phyloP scores from a whole-genome alignment of 1,140 invertebrate genomes.

The Oncopodura yosiiana region DNA sequence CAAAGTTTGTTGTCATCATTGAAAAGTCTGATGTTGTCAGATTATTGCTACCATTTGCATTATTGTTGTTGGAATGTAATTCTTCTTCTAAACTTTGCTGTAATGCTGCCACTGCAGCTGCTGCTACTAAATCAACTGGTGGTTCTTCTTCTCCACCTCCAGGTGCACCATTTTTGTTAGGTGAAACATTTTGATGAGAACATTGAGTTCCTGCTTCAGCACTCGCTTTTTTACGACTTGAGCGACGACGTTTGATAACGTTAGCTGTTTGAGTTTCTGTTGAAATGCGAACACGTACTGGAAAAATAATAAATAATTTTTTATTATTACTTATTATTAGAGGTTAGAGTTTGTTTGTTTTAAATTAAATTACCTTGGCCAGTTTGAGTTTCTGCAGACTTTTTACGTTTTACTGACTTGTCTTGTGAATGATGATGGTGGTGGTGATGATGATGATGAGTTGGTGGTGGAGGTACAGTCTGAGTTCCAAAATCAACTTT shows the following conservation, averaged over 20 bases:
- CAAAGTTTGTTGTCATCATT: no score
- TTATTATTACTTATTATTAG: no score
- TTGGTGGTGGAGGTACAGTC: conserved; percentile 3
- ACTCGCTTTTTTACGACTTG: conserved; percentile 15
- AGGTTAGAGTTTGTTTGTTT: no score
- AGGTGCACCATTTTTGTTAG: no score
- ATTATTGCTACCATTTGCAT: no score
- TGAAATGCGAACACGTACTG: conserved; percentile 15
- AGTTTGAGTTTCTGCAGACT: conserved; percentile 25
- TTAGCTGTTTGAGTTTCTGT: conserved; percentile 24
- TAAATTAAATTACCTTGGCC: not conserved
- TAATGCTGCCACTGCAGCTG: no score
- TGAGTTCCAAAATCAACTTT: conserved; percentile 20
- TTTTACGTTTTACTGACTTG: conserved; percentile 14
- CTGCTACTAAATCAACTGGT: no score
- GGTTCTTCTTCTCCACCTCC: no score
- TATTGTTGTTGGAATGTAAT: no score
- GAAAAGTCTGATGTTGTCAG: no score
- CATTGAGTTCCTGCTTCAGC: conserved; percentile 21
- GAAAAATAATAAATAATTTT: no score
- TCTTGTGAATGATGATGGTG: not conserved
- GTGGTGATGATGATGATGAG: not conserved
- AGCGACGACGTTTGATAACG: conserved; percentile 17
- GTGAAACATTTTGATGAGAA: not conserved
- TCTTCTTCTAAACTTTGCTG: no score